phyloP scores from a whole-genome alignment of 2,888 invertebrate genomes.

The Piscicola geometra region DNA sequence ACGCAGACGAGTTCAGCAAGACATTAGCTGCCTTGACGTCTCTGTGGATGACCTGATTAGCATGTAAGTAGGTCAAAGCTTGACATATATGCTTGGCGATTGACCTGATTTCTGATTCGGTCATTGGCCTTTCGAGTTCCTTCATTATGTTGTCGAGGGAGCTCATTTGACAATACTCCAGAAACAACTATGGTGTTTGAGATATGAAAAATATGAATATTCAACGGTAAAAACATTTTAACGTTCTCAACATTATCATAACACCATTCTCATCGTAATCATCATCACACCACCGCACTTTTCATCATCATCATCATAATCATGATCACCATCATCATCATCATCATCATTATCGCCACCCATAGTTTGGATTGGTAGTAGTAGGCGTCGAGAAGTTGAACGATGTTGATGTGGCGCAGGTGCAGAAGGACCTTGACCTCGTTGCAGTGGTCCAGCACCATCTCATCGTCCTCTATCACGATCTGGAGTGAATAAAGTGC shows the following conservation, averaged over 20 bases:
- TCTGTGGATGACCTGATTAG: slow-evolving; percentile 19
- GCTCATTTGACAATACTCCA: slow-evolving; percentile 26
- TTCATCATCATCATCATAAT: too few species aligned
- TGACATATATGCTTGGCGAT: slow-evolving; percentile 25
- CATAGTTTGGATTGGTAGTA: slow-evolving; percentile 35
- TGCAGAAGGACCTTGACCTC: slow-evolving; percentile 27
- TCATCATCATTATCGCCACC: too few species aligned
- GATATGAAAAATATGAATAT: background rate
- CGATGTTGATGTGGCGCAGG: slow-evolving; percentile 26
- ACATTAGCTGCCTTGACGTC: slow-evolving; percentile 33
- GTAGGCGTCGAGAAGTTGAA: slow-evolving; percentile 30
- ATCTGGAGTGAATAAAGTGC: background rate
- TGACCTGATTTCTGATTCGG: slow-evolving; percentile 6
- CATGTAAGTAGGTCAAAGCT: slow-evolving; percentile 30
- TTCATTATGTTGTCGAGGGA: slow-evolving; percentile 29
- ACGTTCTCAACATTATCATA: background rate
- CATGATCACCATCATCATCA: too few species aligned
- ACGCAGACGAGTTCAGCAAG: slow-evolving; percentile 7
- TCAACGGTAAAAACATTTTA: background rate
- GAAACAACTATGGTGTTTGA: slow-evolving; percentile 20
- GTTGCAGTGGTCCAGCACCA: slow-evolving; percentile 22
- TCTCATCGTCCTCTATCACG: slow-evolving; percentile 31
- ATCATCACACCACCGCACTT: background rate
- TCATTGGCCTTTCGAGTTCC: slow-evolving; percentile 28
- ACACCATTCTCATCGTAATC: background rate